These are phyloP conservation scores for Macrosiphum euphorbiae DNA, from an alignment of 2,888 invertebrate genomes.

Conservation along the genomic window DNA sequence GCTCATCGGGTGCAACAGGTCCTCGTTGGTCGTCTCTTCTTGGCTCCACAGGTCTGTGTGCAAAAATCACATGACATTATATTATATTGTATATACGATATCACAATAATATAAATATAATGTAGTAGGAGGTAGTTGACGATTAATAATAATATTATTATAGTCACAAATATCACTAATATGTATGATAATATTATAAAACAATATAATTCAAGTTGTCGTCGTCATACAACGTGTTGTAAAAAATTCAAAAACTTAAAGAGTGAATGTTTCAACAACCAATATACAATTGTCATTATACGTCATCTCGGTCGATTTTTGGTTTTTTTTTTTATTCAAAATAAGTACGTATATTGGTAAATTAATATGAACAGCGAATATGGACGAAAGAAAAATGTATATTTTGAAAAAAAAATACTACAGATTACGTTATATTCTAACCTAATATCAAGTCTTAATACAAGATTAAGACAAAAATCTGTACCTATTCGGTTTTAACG, in stretches of 20 bases:
- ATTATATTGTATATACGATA: not conserved
- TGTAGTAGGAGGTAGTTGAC: too few species aligned
- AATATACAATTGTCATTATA: not conserved
- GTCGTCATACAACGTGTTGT: not conserved
- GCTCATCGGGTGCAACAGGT: constrained; percentile 56
- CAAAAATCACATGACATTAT: not conserved
- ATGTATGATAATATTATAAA: not conserved
- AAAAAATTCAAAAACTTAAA: not conserved
- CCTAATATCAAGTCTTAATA: not conserved
- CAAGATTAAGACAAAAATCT: not conserved
- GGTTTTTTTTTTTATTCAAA: not conserved
- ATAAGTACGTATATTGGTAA: not conserved
- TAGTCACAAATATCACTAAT: not conserved
- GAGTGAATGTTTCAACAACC: not conserved
- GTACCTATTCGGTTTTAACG: not conserved
- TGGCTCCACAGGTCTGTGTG: constrained; percentile 41
- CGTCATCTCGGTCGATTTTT: not conserved
- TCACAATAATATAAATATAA: not conserved
- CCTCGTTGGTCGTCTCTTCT: constrained; percentile 36
- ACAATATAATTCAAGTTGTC: not conserved
- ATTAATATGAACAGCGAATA: too few species aligned
- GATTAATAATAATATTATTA: not conserved
- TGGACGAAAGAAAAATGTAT: not conserved
- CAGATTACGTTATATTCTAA: not conserved
- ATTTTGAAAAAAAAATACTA: not conserved